These are phyloP conservation scores for Hydriomena furcata DNA, from an alignment of 2,888 invertebrate genomes.

Conservation along the genomic window DNA sequence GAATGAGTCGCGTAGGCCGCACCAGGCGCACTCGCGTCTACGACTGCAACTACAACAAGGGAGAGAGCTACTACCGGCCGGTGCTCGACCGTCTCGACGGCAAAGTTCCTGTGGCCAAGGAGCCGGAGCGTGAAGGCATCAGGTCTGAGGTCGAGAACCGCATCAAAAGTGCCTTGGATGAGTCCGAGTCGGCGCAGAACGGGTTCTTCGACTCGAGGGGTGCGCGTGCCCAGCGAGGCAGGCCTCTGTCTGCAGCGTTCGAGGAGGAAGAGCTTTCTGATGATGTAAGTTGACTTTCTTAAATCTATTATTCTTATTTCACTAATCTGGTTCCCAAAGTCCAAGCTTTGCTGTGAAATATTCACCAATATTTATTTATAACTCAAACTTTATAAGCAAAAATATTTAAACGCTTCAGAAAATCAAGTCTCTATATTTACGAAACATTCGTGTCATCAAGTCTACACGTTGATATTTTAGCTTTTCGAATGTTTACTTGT, in stretches of 20 bases:
- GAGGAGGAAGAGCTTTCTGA: conserved; percentile 76
- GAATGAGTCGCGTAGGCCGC: conserved; percentile 77
- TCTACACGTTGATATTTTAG: too few relatives aligned
- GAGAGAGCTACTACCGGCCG: conserved; percentile 92
- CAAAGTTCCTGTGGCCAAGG: conserved; percentile 71
- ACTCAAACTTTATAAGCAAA: too few relatives aligned
- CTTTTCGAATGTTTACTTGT: too few relatives aligned
- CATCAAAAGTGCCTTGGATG: conserved; percentile 64
- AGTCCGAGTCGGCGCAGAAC: conserved; percentile 67
- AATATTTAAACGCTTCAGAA: too few relatives aligned
- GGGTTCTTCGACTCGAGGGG: conserved; percentile 87
- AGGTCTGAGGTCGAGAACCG: conserved; percentile 66
- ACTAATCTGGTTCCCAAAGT: too few relatives aligned
- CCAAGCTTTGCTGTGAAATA: too few relatives aligned
- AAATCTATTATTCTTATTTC: neutral
- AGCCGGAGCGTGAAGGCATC: conserved; percentile 65
- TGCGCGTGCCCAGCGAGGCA: conserved; percentile 74
- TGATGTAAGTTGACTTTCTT: conserved; percentile 63
- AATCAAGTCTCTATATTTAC: too few relatives aligned
- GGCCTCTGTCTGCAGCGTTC: conserved; percentile 70
- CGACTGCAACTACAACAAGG: conserved; percentile 93
- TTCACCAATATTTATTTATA: too few relatives aligned
- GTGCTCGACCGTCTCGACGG: conserved; percentile 90
- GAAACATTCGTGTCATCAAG: too few relatives aligned
- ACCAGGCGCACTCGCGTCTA: conserved; percentile 92